A percentile compares a stretch with the other conserved stretches of the same genome.
These are phyloP conservation scores for Sarcophaga bullata DNA, from an alignment of 1,140 invertebrate species.

Conservation along the genomic window DNA sequence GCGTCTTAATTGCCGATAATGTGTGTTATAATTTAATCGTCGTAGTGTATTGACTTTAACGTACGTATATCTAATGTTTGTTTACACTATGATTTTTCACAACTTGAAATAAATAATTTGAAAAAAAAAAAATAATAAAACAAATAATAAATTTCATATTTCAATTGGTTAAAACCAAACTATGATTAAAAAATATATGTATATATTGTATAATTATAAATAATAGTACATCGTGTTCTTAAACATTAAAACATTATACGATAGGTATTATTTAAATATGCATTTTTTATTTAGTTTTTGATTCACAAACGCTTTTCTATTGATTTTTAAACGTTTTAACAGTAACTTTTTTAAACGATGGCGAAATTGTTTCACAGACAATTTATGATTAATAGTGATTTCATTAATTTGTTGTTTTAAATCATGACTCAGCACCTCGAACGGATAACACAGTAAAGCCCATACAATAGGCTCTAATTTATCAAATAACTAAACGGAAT, in stretches of 20 bases:
- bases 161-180: too few relatives aligned
- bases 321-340: slow-evolving; percentile 40
- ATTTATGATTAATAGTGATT: slow-evolving; percentile 48
- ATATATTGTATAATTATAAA: not conserved
- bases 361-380: slow-evolving; percentile 51
- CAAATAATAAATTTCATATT: too few relatives aligned
- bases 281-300: slow-evolving; percentile 14
- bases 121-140: too few relatives aligned
- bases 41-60: too few relatives aligned
- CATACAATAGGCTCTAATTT: slow-evolving; percentile 51
- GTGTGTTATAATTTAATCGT: too few relatives aligned
- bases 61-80: not conserved
- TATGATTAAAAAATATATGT: not conserved
- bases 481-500: slow-evolving; percentile 61
- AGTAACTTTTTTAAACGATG: slow-evolving; percentile 42
- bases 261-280: slow-evolving; percentile 28
- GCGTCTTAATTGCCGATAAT: not conserved
- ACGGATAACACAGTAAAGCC: slow-evolving; percentile 34
- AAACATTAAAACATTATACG: not conserved
- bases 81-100: not conserved
- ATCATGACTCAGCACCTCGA: slow-evolving; percentile 43
- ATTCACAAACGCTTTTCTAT: slow-evolving; percentile 33
- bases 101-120: not conserved
- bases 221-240: slow-evolving; percentile 12
- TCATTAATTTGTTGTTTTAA: slow-evolving; percentile 45